Conservation (phyloP, 2,888 invertebrate species). For the Pilophorus perplexus region DNA sequence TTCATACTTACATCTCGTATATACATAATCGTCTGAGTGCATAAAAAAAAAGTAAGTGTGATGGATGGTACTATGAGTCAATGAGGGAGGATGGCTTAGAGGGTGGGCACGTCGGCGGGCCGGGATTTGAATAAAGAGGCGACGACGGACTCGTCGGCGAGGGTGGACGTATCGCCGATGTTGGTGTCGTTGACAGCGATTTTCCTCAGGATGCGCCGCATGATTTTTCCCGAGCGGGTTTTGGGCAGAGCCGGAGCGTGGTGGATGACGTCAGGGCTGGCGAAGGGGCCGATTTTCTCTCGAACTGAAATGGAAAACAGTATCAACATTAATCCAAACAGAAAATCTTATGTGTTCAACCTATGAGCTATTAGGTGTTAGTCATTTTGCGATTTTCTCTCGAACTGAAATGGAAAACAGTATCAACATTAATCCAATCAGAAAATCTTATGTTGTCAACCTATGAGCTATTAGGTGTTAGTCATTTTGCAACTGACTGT, state of each 20-base stretch:
- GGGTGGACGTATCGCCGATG: slow-evolving; percentile 89
- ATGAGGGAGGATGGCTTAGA: too few relatives aligned
- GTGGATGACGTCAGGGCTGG: slow-evolving; percentile 91
- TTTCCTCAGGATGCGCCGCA: slow-evolving; percentile 91
- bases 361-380: too few relatives aligned
- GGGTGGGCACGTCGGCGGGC: slow-evolving; percentile 53
- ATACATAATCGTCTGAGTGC: background rate
- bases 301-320: slow-evolving; percentile 67
- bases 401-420: slow-evolving; percentile 67
- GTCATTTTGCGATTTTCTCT: slow-evolving; percentile 85
- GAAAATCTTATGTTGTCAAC: too few relatives aligned
- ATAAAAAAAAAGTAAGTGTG: background rate
- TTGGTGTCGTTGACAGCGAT: slow-evolving; percentile 85
- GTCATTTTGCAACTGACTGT: too few relatives aligned
- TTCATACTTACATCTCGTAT: too few relatives aligned
- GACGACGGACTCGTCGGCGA: slow-evolving; percentile 89
- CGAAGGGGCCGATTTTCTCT: slow-evolving; percentile 91
- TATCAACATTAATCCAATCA: too few relatives aligned
- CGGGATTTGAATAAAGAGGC: slow-evolving; percentile 73
- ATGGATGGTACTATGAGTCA: background rate
- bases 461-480: too few relatives aligned
- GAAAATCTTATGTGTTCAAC: too few relatives aligned
- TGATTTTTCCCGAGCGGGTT: slow-evolving; percentile 96
- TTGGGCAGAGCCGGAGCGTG: slow-evolving; percentile 92
- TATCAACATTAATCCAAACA: too few relatives aligned